Base-by-base conservation (phyloP, 2,113 vertebrate genomes). In the Vicugna pacos region DNA sequence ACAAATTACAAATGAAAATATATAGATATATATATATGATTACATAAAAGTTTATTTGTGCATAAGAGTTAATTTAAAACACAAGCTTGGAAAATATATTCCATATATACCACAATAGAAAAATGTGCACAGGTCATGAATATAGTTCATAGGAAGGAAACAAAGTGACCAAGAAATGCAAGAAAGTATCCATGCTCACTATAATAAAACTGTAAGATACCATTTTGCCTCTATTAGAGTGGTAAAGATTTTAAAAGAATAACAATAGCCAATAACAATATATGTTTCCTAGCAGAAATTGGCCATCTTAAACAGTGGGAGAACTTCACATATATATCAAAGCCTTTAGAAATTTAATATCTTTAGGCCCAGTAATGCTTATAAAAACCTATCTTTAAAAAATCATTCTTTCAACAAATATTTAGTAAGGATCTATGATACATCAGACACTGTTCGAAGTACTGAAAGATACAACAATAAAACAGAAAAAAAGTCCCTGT, bases 1-100 rank as follows among this genome's bases (percentile, higher is more conserved):
- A 42, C 38, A 42, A 94, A 94, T 81, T 91, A 89, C 65, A 95
- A 89, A 91, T 72, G 10, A 35, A 94, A 93, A 90, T 32, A 89
- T 83, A 38, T 42, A 82, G 16, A 76, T 13, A n/a, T 0, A 12
- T 65, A 84, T 58, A 58, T 65, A 79, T 64, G 72, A 72, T 82
- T 84, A 94, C 0, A 56, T 54, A 87, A 69, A 97, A 85, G 62
- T 64, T 81, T 46, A 95, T n/a, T 82, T 79, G 13, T 75, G 22
- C 50, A 54, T 52, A 94, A 85, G 89, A 70, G 2, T 94, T 88
- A 64, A 91, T 58, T 90, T 84, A 60, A 96, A 97, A 88, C 54
- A 62, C n/a, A 95, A 69, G 72, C 19, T 32, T 32, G 35, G 28
- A 81, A 89, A 96, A 72, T 92, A 89, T 83, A 77, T 86, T 83